Conservation (phyloP, 2,888 invertebrate genomes). For the Tenthredo scrophulariae region DNA sequence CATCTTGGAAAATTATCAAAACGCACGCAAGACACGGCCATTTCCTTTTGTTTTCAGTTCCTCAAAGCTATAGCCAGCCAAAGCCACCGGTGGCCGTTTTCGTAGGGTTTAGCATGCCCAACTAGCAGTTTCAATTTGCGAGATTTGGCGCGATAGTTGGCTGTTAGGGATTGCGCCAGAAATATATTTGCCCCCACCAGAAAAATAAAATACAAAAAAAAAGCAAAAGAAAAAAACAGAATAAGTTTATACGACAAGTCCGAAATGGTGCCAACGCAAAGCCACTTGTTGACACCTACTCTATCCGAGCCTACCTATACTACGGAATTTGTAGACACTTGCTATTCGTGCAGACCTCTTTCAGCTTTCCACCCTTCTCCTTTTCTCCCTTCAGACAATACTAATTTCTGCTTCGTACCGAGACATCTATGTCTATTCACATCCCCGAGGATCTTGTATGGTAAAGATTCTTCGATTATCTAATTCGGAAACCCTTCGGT, state of each 20-base stretch:
- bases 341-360: constrained; percentile 11
- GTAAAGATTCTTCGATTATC: neutral
- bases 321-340: constrained; percentile 27
- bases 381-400: neutral
- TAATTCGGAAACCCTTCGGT: neutral
- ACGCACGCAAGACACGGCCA: constrained; percentile 13
- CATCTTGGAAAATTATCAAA: constrained; percentile 13
- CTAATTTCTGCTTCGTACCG: neutral
- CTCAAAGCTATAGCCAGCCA: neutral
- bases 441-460: neutral
- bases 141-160: constrained; percentile 20
- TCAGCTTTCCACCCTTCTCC: neutral
- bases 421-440: neutral
- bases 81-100: constrained; percentile 29
- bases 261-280: constrained; percentile 73
- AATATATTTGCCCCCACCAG: constrained; percentile 50
- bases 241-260: constrained; percentile 71
- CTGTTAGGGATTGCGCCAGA: constrained; percentile 56
- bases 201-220: neutral
- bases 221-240: neutral
- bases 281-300: constrained; percentile 69
- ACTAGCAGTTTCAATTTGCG: constrained; percentile 31
- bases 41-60: neutral
- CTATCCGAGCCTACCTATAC: constrained; percentile 20
- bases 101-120: neutral